Base-by-base conservation (phyloP, 2,113 vertebrate species). In the Octodon degus region DNA sequence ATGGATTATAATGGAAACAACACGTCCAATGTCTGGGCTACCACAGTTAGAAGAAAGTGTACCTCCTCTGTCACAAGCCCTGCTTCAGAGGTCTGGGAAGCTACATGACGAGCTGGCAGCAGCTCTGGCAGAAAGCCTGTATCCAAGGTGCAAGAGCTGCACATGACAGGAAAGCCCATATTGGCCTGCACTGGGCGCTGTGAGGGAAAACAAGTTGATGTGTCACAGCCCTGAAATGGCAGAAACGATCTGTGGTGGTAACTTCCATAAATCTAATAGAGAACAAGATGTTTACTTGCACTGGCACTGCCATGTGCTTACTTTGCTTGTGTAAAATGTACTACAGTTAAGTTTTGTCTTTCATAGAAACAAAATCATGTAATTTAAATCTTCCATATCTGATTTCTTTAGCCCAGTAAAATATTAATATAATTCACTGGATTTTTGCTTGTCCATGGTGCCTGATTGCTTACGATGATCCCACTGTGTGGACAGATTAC, bases 331-430 rank as follows among this genome's bases (percentile, higher is more conserved):
- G n/a, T 72, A 83, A 89, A 70, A 16, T 47, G 22, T 3, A 82
- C 70, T 22, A 70, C 37, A 43, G 12, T 13, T 92, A 58, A 68
- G 60, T 93, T 97, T 82, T 83, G 72, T 32, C 12, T 91, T 72
- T 93, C 89, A 17, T 65, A 47, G 30, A 50, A 82, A 63, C 14
- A n/a, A 37, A 91, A n/a, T 89, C 10, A 68, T 68, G 34, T 4
- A 91, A 19, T 20, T 81, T 12, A 47, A 55, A 53, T 90, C 34
- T 87, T 93, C 87, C 53, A 20, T 65, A 34, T 83, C 32, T 94
- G 43, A 10, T 79, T 86, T 81, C n/a, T 91, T 93, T 90, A 60
- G 16, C 5, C 85, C 19, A 79, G 2, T 9, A 90, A 47, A 55
- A 83, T 76, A 17, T 24, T 95, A 90, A 84, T 47, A 19, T n/a